Base-by-base conservation (phyloP, 1,140 invertebrate genomes). In the Probaryconus sp. region DNA sequence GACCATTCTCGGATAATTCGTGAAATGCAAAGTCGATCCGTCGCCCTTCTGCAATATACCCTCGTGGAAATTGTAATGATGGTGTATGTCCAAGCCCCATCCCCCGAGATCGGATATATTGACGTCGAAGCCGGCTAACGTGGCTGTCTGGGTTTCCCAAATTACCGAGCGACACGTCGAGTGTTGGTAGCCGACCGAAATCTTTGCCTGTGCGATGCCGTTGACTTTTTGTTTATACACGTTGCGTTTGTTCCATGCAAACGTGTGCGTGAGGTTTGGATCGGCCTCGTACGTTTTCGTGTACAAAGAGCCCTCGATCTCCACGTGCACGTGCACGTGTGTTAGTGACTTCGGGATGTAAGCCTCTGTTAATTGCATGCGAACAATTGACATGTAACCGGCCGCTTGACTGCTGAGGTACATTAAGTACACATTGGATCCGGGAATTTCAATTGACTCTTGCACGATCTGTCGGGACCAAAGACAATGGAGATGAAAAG, bases 51-150 rank as follows among this genome's bases (percentile, higher is more conserved):
- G 97, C 30, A 99, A 87, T 70, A 98, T 97, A 78, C 96, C 97
- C 90, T 98, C 96, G 79, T 97, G 94, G 89, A 98, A 98, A 84
- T 99, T 99, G 87, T 99, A 98, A 84, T 98, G 96, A 85, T 99
- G 97, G 88, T 99, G 97, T 50, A 99, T 97, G 81, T 99, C 95
- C 11, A 99, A 87, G 53, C 97, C 97, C 98, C 97, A 99, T 6
- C 96, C 97, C 0, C 97, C 97, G 35, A 99, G 95, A 82, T 98
- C 96, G 0, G 97, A 97, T 56, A 98, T 98, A 72, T 97, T 96
- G 20, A 99, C 95, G 84, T 98, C 96, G 88, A 98, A 98, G n/a
- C 97, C 98, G 85, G 96, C 94, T 64, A 99, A 87, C 11, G 93
- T 96, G 1, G 96, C 95, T 5, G 96, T 97, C 83, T 97, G 94